Conservation (phyloP, 2,113 vertebrate genomes). For the Perca fluviatilis region DNA sequence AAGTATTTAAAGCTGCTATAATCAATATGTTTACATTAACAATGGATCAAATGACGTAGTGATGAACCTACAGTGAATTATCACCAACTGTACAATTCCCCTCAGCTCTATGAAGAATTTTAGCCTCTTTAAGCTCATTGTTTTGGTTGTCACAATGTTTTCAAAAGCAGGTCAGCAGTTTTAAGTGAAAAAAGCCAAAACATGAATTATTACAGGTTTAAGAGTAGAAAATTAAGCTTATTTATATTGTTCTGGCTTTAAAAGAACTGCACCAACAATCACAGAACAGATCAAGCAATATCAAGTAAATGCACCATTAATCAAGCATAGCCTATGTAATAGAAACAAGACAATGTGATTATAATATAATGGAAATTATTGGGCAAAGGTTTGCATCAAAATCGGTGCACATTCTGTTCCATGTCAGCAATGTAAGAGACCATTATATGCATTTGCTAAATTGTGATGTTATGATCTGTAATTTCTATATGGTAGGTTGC, state of each 20-base stretch:
- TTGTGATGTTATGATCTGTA: background rate
- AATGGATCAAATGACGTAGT: background rate
- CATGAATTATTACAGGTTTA: background rate
- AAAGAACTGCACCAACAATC: background rate
- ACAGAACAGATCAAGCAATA: background rate
- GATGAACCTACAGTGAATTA: too few relatives aligned
- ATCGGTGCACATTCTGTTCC: background rate
- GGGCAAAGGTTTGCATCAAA: background rate
- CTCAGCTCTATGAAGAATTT: background rate
- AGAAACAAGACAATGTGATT: background rate
- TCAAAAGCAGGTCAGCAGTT: background rate
- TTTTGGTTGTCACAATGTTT: background rate
- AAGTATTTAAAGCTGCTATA: constrained; percentile 6
- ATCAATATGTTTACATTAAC: constrained; percentile 11
- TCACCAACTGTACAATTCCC: background rate
- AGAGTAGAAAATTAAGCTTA: background rate
- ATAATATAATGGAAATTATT: background rate
- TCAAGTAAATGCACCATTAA: background rate
- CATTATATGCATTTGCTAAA: background rate
- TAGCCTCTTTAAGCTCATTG: background rate
- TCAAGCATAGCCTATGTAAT: background rate
- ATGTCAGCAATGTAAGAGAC: background rate
- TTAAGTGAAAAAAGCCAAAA: background rate
- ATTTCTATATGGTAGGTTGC: background rate
- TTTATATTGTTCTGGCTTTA: background rate